Evolutionary conservation across 1,140 invertebrate species (phyloP).

Genomic region (Ostrea denselamellosa): DNA sequence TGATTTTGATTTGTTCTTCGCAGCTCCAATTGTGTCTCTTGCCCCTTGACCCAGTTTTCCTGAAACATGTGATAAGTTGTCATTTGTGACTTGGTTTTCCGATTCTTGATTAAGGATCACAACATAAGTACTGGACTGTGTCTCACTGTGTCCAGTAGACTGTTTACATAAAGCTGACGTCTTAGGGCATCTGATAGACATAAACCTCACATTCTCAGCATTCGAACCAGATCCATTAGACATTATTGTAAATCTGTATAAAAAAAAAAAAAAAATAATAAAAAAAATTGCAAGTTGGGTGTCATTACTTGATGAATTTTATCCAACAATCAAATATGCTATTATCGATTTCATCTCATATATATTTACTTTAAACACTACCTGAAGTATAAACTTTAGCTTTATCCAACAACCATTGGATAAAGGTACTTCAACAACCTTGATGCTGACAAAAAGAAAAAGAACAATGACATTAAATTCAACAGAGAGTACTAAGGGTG

Average conservation of each 20-base stretch:
- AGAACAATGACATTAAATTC: no score
- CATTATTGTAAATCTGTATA: slow-evolving; percentile 10
- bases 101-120: slow-evolving; percentile 9
- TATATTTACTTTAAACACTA: no score
- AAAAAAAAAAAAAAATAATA: no score
- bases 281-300: no score
- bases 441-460: no score
- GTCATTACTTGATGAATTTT: no score
- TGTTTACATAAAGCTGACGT: slow-evolving; percentile 11
- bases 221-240: slow-evolving; percentile 15
- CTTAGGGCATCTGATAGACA: background rate
- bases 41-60: background rate
- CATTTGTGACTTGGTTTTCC: slow-evolving; percentile 7
- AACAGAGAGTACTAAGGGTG: no score
- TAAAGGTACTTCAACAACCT: no score
- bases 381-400: no score
- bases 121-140: slow-evolving; percentile 9
- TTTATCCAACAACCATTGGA: no score
- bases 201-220: slow-evolving; percentile 24
- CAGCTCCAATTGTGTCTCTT: background rate
- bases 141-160: slow-evolving; percentile 11
- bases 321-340: no score
- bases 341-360: no score
- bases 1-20: background rate
- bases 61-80: background rate